Evolutionary conservation across 2,888 invertebrate species (phyloP), one percentile per base, ranked within the genome.

Genomic region (Hirtodrosophila histrioides): DNA sequence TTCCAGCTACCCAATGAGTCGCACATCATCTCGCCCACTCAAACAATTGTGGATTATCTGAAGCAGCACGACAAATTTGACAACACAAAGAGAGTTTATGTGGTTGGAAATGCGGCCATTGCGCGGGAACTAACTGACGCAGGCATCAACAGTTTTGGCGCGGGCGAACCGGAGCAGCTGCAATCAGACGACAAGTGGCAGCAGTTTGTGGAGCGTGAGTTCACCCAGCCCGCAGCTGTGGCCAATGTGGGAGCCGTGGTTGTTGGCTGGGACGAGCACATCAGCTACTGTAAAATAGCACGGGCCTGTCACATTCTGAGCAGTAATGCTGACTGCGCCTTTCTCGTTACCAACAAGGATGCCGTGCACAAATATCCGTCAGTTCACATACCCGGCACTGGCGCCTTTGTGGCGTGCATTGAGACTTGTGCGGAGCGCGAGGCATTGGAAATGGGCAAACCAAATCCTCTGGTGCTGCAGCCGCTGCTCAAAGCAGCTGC

Each of bases 341-440:
- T 98, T 90, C 93, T 99, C 51, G 98, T 96, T 0, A 98, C 98
- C 4, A 99, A 99, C 91, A 96, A 95, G 0, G 99, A 99, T 92
- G 96, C 97, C 86, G 93, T 95, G 70, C 96, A 96, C 89, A 96
- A 96, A 7, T 92, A 93, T 62, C 93, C 94, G 66, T 94, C 95
- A 64, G 95, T 95, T 92, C 92, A 93, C n/a, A 92, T 94, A 48
- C 93, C 94, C 69, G 97, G 97, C 10, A 97, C 98, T 0, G 98
- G 98, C 0, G 94, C 96, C 53, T 93, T 99, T 64, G 96, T 99
- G 0, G 93, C 94, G 60, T 95, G 97, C 8, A 94, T 99, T 12
- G 95, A 96, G 90, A 95, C 96, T 4, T 96, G 96, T 76, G 94
- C 97, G 0, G 95, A 95, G 63, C 93, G 97, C 51, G 93, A 80